Percentiles rank a stretch among this genome's conserved stretches.
phyloP scores from a whole-genome alignment of 2,113 vertebrate genomes.

The Dipodomys spectabilis region DNA sequence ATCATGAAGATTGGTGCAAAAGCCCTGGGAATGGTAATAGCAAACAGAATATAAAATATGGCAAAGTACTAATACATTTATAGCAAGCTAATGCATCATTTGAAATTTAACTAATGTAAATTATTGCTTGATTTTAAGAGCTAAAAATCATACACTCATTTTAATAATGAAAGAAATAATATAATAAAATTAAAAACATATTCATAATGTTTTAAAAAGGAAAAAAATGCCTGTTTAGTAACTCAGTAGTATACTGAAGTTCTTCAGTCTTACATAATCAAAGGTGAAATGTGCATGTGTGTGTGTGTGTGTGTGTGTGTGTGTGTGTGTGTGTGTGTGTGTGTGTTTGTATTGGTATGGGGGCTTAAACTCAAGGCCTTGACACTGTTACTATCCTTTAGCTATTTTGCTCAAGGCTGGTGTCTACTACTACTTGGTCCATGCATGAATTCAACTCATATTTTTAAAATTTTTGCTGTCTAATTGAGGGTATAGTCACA shows the following conservation, averaged over 20 bases:
- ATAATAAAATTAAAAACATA: constrained; percentile 18
- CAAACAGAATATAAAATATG: not conserved
- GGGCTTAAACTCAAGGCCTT: too few species aligned
- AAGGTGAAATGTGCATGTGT: too few species aligned
- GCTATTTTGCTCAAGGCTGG: too few species aligned
- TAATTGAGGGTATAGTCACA: too few species aligned
- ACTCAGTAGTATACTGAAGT: too few species aligned
- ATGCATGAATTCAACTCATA: too few species aligned
- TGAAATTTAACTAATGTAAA: constrained; percentile 13
- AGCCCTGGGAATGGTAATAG: not conserved
- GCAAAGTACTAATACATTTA: not conserved
- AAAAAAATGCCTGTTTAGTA: not conserved
- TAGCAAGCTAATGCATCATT: not conserved
- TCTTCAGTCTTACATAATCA: not conserved
- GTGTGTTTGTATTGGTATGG: too few species aligned
- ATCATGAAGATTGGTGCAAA: not conserved
- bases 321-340: too few species aligned
- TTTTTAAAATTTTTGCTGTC: too few species aligned
- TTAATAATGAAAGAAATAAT: not conserved
- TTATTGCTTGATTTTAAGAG: not conserved
- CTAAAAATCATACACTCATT: not conserved
- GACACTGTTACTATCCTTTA: too few species aligned
- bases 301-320: too few species aligned
- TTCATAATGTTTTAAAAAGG: not conserved
- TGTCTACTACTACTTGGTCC: too few species aligned